Base-by-base conservation (phyloP, 2,888 invertebrate genomes). In the Carcina quercana region DNA sequence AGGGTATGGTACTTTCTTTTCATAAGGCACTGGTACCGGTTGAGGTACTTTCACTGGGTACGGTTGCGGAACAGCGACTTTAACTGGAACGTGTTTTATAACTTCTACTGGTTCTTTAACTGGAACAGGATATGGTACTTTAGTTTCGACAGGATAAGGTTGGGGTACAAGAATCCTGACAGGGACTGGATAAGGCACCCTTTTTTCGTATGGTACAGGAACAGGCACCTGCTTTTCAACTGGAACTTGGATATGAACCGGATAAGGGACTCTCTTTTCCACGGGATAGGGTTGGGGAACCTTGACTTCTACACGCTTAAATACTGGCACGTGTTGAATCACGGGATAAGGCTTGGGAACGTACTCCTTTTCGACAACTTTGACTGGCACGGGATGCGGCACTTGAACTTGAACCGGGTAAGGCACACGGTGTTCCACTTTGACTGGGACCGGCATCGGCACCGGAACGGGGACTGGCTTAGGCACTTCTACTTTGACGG, bases 71-170 rank as follows among this genome's bases (percentile, higher is more conserved):
- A 40, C 38, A 10, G 78, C 76, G 6, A 80, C 59, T 37, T 61
- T 73, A 5, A 55, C 44, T 0, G 78, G 75, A 3, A 85, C 72
- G 3, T 69, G 72, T 24, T 24, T 24, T 7, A 24, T 24, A 2
- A 24, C 24, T 11, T 24, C 24, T 0, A 84, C 78, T 2, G 83
- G 80, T 47, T 86, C 79, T 2, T 53, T 67, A 5, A 84, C 74
- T 53, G 79, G 76, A 12, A 64, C 53, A 8, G 79, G 63, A 79
- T 40, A 79, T 78, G 28, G 82, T n/a, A 88, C 83, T 55, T 73
- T 83, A n/a, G 79, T 78, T 55, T 86, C 86, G 31, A 87, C 85
- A 0, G 86, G 82, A 34, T 80, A 79, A 2, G 82, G 80, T 42
- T 78, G 74, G 3, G 84, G 84, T 13, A 85, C 73, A 30, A 69